Conservation (phyloP, 1,140 invertebrate species). For the Apocrypta bakeri region DNA sequence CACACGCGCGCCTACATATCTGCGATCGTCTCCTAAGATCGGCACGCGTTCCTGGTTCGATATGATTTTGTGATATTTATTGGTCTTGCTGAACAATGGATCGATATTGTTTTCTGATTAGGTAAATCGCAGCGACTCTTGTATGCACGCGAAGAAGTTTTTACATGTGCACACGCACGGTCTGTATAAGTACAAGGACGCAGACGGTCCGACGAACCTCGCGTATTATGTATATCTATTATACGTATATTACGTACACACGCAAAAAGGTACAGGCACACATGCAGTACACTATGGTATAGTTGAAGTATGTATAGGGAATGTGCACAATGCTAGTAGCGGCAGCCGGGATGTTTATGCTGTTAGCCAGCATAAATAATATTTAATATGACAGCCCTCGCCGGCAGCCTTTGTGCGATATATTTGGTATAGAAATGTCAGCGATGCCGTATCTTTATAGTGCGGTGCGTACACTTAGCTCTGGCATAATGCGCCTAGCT, state of each 20-base stretch:
- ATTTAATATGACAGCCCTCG: slow-evolving; percentile 71
- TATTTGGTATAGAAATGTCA: slow-evolving; percentile 74
- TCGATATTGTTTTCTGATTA: slow-evolving; percentile 76
- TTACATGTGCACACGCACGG: background rate
- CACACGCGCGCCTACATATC: background rate
- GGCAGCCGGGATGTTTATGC: slow-evolving; percentile 60
- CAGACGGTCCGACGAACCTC: background rate
- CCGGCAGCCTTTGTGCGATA: slow-evolving; percentile 65
- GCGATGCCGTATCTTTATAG: slow-evolving; percentile 68
- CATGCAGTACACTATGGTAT: background rate
- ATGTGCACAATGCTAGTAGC: slow-evolving; percentile 44
- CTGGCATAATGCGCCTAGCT: slow-evolving; percentile 22
- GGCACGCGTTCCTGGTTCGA: slow-evolving; percentile 55
- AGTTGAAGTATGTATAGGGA: background rate
- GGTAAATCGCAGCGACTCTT: slow-evolving; percentile 54
- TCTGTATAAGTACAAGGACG: background rate
- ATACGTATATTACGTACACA: too few species aligned
- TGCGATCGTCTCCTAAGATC: slow-evolving; percentile 40
- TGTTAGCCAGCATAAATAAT: slow-evolving; percentile 69
- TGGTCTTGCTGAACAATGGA: slow-evolving; percentile 70
- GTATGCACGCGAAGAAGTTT: background rate
- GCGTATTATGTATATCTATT: background rate
- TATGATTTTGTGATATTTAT: slow-evolving; percentile 73
- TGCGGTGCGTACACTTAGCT: slow-evolving; percentile 25
- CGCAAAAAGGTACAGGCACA: background rate